Percentiles rank a stretch among this genome's conserved stretches.
These are phyloP conservation scores for Melieria crassipennis DNA, from an alignment of 2,888 invertebrate species.

Conservation along the genomic window DNA sequence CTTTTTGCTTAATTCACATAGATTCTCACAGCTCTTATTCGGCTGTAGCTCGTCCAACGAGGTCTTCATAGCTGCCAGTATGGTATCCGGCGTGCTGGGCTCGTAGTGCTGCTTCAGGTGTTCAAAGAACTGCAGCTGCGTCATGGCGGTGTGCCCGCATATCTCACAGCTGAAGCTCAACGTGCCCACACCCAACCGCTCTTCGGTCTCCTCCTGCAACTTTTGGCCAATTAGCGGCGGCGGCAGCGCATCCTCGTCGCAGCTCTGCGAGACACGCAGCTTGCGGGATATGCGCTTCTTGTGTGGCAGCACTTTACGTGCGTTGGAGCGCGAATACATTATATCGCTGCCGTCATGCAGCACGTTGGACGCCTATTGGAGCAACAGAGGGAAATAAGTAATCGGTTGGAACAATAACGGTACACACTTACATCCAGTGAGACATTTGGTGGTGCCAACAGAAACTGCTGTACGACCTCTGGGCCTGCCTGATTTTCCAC, in stretches of 20 bases:
- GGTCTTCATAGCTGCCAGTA: slow-evolving; percentile 42
- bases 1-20: slow-evolving; percentile 40
- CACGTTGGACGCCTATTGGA: slow-evolving; percentile 31
- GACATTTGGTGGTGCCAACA: slow-evolving; percentile 52
- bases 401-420: background rate
- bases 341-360: slow-evolving; percentile 47
- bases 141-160: slow-evolving; percentile 78
- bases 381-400: background rate
- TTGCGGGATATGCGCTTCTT: slow-evolving; percentile 87
- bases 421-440: slow-evolving; percentile 48
- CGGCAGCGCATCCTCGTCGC: slow-evolving; percentile 41
- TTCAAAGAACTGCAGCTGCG: slow-evolving; percentile 85
- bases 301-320: slow-evolving; percentile 81
- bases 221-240: slow-evolving; percentile 33
- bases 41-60: slow-evolving; percentile 39
- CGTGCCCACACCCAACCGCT: slow-evolving; percentile 34
- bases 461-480: slow-evolving; percentile 43
- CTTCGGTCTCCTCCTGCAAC: slow-evolving; percentile 37
- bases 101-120: slow-evolving; percentile 87
- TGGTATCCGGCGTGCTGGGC: slow-evolving; percentile 62
- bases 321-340: slow-evolving; percentile 44
- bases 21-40: slow-evolving; percentile 19
- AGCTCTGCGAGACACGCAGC: slow-evolving; percentile 68
- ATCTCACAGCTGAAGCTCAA: slow-evolving; percentile 73
- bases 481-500: slow-evolving; percentile 27